A percentile compares a stretch with the other conserved stretches of the same genome.
phyloP scores from a whole-genome alignment of 1,140 invertebrate species.

The Lineus longissimus region DNA sequence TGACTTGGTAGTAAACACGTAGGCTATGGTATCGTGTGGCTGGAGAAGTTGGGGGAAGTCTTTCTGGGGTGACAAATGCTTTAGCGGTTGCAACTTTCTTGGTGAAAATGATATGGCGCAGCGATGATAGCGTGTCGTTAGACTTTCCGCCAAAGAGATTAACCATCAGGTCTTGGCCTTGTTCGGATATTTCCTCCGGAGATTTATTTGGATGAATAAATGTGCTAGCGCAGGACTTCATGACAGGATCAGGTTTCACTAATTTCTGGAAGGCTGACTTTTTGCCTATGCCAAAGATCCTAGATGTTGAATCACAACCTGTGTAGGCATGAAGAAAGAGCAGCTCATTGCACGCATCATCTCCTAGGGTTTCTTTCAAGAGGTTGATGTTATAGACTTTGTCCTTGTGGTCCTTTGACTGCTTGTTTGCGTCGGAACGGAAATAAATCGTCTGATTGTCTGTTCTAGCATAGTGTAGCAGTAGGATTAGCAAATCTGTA shows the following conservation, averaged over 20 bases:
- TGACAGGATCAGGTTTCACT: background rate
- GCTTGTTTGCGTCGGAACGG: too few species aligned
- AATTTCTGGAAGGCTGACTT: slow-evolving; percentile 2
- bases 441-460: too few species aligned
- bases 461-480: too few species aligned
- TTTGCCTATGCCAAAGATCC: slow-evolving; percentile 20
- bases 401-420: too few species aligned
- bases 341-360: slow-evolving; percentile 2
- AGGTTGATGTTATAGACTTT: too few species aligned
- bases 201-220: background rate
- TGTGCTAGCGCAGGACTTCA: background rate
- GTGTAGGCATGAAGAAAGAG: slow-evolving; percentile 14
- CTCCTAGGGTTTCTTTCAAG: too few species aligned
- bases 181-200: background rate
- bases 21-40: background rate
- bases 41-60: background rate
- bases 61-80: background rate
- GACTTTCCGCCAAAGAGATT: background rate
- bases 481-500: background rate
- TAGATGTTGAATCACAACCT: slow-evolving; percentile 22
- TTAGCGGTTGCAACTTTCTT: slow-evolving; percentile 1
- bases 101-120: background rate
- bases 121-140: background rate
- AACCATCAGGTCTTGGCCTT: background rate
- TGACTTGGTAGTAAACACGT: background rate